Percentiles rank a stretch among this genome's conserved stretches.
phyloP scores from a whole-genome alignment of 2,888 invertebrate species.

The Drosophila mimica region DNA sequence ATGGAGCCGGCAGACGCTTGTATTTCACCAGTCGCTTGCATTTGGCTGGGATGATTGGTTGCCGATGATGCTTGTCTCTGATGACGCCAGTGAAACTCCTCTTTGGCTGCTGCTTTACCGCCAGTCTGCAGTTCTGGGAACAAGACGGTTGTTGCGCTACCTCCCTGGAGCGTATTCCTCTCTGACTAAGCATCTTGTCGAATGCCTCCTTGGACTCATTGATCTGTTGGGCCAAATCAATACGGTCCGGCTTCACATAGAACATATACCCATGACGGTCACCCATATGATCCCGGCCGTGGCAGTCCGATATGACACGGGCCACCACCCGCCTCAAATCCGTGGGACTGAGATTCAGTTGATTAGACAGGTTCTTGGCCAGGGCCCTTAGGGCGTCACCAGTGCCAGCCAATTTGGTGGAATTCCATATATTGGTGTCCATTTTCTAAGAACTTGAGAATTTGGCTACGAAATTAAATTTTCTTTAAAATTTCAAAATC shows the following conservation, averaged over 20 bases:
- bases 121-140: conserved; percentile 7
- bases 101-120: conserved; percentile 5
- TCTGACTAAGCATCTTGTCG: conserved; percentile 52
- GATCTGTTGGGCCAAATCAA: conserved; percentile 57
- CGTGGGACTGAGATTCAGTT: conserved; percentile 44
- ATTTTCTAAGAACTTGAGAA: conserved; percentile 6
- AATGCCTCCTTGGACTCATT: conserved; percentile 66
- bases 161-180: neutral
- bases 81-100: conserved; percentile 41
- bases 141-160: neutral
- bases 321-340: conserved; percentile 60
- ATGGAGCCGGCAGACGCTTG: neutral
- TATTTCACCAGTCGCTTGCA: conserved; percentile 6
- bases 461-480: conserved; percentile 20
- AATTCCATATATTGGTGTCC: conserved; percentile 59
- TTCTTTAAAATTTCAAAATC: conserved; percentile 9
- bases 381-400: conserved; percentile 62
- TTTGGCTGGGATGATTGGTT: neutral
- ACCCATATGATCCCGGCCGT: conserved; percentile 49
- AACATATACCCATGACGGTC: conserved; percentile 60
- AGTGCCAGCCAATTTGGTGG: conserved; percentile 44
- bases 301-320: conserved; percentile 58
- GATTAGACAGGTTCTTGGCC: conserved; percentile 59
- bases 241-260: conserved; percentile 52
- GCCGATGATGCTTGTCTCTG: conserved; percentile 40